A percentile compares a stretch with the other conserved stretches of the same genome.
phyloP scores from a whole-genome alignment of 2,888 invertebrate genomes.

The Ophioninae sp. region DNA sequence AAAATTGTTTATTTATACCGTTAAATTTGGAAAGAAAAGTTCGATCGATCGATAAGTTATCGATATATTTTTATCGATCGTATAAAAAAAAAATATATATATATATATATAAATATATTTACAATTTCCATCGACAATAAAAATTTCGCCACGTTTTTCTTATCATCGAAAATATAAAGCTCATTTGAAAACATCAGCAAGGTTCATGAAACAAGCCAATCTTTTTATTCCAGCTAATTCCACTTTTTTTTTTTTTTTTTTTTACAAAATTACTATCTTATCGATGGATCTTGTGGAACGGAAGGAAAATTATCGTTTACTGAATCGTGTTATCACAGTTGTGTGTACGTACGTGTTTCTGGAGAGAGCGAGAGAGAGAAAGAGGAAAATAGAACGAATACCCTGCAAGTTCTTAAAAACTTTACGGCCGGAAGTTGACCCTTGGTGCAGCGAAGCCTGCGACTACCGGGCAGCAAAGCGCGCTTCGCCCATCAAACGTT shows the following conservation, averaged over 20 bases:
- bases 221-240: not conserved
- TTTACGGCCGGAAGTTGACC: constrained; percentile 76
- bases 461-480: constrained; percentile 44
- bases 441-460: constrained; percentile 64
- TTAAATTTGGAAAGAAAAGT: no score
- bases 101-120: no score
- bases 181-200: no score
- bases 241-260: no score
- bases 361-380: constrained; percentile 1
- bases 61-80: no score
- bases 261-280: not conserved
- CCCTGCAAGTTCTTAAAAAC: constrained; percentile 69
- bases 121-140: no score
- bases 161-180: not conserved
- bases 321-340: not conserved
- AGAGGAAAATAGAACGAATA: constrained; percentile 8
- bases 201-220: not conserved
- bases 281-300: not conserved
- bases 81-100: no score
- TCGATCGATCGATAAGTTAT: no score
- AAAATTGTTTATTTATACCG: no score
- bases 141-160: not conserved
- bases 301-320: not conserved
- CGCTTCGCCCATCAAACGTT: constrained; percentile 13
- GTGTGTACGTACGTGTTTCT: not conserved